These are phyloP conservation scores for Rhinophrynus dorsalis DNA, from an alignment of 2,797 vertebrate species.

Conservation along the genomic window DNA sequence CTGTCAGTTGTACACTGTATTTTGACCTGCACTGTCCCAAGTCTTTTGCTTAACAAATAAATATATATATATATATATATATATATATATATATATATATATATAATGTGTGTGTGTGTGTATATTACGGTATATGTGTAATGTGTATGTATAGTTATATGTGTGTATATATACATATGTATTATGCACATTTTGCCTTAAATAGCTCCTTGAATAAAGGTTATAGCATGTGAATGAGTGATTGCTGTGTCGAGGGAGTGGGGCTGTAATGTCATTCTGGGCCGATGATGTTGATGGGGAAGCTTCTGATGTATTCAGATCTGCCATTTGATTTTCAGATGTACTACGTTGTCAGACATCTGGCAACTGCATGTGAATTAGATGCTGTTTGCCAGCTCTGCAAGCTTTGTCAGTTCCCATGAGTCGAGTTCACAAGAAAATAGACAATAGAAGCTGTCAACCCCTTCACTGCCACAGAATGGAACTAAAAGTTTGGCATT, in stretches of 20 bases:
- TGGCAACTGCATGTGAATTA: constrained; percentile 34
- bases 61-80: no score
- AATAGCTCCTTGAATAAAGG: neutral
- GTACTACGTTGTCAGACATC: constrained; percentile 43
- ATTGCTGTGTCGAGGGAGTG: neutral
- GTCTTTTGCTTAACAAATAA: no score
- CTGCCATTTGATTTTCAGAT: constrained; percentile 45
- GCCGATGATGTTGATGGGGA: constrained; percentile 2
- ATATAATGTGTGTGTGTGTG: no score
- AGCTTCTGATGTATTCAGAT: constrained; percentile 29
- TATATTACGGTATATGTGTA: no score
- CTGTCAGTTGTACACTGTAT: no score
- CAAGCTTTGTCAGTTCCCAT: constrained; percentile 24
- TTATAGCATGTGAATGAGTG: neutral
- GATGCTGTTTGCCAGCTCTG: constrained; percentile 36
- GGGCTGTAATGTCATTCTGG: neutral
- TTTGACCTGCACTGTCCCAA: no score
- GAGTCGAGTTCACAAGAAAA: constrained; percentile 21
- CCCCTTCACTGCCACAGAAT: constrained; percentile 23
- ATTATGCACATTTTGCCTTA: no score
- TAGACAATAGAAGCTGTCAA: constrained; percentile 21
- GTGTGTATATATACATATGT: no score
- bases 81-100: no score
- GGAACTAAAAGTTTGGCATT: neutral
- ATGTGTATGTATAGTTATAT: no score